These are phyloP conservation scores for Astropecten irregularis DNA, from an alignment of 53 echinoderm and acorn worm species.

Conservation along the genomic window DNA sequence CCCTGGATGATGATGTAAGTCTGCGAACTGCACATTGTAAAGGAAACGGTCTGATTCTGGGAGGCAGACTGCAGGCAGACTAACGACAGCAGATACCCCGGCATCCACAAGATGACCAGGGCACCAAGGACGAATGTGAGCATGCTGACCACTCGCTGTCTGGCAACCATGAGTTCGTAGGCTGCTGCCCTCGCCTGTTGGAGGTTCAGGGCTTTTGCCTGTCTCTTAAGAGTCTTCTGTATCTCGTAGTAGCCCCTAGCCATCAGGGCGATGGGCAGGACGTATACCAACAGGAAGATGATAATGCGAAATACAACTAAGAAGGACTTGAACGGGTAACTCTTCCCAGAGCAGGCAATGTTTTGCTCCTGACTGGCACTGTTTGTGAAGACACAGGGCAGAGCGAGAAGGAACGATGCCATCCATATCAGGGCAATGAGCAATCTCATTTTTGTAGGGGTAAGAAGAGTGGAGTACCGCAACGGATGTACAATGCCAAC, in stretches of 20 bases:
- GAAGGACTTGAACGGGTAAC: neutral
- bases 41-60: no score
- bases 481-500: constrained; percentile 27
- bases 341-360: neutral
- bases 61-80: neutral
- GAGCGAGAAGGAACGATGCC: neutral
- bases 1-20: neutral
- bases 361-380: neutral
- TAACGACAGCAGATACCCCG: neutral
- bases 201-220: neutral
- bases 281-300: neutral
- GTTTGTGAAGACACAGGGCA: neutral
- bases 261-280: neutral
- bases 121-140: constrained; percentile 13
- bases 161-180: neutral
- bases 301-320: neutral
- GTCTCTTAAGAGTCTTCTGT: neutral
- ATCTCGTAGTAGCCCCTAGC: constrained; percentile 28
- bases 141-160: constrained; percentile 16
- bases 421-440: neutral
- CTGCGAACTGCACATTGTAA: neutral
- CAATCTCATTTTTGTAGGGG: neutral
- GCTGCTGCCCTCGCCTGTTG: constrained; percentile 18
- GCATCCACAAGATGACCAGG: neutral
- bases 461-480: neutral